A percentile compares a stretch with the other conserved stretches of the same genome.
These are phyloP conservation scores for Esox masquinongy DNA, from an alignment of 2,797 vertebrate species.

Conservation along the genomic window DNA sequence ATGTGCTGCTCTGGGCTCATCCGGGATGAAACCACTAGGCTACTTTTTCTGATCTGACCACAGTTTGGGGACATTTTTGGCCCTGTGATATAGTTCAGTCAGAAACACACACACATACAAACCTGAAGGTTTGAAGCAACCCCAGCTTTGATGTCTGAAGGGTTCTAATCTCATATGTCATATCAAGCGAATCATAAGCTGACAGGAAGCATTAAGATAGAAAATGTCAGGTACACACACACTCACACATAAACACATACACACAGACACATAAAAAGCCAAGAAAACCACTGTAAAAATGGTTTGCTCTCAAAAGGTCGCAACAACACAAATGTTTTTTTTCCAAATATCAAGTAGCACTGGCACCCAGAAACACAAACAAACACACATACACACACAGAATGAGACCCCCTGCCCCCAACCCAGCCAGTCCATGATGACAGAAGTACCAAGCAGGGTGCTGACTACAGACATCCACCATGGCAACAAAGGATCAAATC, in stretches of 20 bases:
- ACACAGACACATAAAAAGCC: conserved; percentile 24
- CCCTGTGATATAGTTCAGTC: too few relatives aligned
- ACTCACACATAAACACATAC: background rate
- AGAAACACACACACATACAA: background rate
- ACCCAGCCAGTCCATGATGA: too few relatives aligned
- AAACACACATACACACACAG: background rate
- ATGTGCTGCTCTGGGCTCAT: too few relatives aligned
- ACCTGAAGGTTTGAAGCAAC: conserved; percentile 19
- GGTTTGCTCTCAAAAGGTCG: too few relatives aligned
- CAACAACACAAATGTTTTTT: conserved; percentile 28
- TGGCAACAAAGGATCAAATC: too few relatives aligned
- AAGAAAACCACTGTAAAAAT: too few relatives aligned
- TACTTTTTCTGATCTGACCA: too few relatives aligned
- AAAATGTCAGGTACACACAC: conserved; percentile 1
- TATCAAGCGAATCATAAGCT: background rate
- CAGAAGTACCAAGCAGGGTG: too few relatives aligned
- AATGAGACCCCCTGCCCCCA: background rate
- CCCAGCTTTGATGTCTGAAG: background rate
- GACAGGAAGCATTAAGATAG: background rate
- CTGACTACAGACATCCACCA: too few relatives aligned
- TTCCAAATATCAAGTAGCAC: conserved; percentile 2
- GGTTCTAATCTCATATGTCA: background rate
- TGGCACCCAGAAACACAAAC: conserved; percentile 13
- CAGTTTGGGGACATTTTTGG: too few relatives aligned
- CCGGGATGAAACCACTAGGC: too few relatives aligned